A percentile compares a stretch with the other conserved stretches of the same genome.
phyloP scores from a whole-genome alignment of 2,113 vertebrate genomes.

The Camelus bactrianus region DNA sequence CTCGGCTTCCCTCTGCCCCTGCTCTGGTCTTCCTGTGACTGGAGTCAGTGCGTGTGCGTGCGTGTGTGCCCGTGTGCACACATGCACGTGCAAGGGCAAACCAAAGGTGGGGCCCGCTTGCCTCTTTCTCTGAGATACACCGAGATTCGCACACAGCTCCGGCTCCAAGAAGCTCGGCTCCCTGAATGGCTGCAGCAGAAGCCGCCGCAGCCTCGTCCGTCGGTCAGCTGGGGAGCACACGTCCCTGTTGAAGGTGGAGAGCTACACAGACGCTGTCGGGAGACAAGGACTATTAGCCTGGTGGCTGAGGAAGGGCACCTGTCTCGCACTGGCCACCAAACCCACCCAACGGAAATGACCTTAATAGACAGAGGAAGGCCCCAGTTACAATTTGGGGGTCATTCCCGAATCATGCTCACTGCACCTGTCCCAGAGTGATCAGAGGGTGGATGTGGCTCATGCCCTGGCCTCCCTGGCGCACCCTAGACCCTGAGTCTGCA shows the following conservation, averaged over 20 bases:
- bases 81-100: accelerated
- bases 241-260: neutral
- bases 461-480: too few species aligned
- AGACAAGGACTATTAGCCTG: neutral
- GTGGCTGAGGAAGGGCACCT: neutral
- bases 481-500: neutral
- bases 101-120: neutral
- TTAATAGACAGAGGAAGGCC: neutral
- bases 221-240: accelerated
- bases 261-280: accelerated
- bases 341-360: neutral
- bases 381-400: too few species aligned
- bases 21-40: neutral
- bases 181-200: neutral
- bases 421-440: neutral
- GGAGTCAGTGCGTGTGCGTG: neutral
- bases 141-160: neutral
- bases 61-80: neutral
- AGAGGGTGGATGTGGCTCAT: neutral
- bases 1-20: neutral
- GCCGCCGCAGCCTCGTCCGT: neutral
- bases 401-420: neutral
- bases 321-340: neutral
- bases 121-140: neutral
- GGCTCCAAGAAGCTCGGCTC: neutral